Evolutionary conservation across 2,797 vertebrate species (phyloP), one percentile per base, ranked within the genome.

Genomic region (Poeciliopsis paucimaculata): DNA sequence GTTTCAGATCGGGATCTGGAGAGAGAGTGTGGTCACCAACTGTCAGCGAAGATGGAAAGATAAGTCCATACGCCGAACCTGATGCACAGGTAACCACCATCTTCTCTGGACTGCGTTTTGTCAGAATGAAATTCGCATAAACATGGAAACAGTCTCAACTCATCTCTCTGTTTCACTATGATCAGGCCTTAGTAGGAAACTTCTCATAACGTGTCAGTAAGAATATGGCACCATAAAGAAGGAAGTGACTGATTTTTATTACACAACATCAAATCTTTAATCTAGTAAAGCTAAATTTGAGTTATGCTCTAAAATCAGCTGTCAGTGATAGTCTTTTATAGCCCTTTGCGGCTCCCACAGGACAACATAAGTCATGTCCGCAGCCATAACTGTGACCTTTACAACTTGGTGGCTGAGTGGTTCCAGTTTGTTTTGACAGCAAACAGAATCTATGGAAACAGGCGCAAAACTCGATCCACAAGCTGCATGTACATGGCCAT

Each of bases 31-130:
- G 96, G 97, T 96, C 96, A 20, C 90, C 96, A 64, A 92, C 92
- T 76, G 60, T 96, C 60, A 93, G 95, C 74, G 97, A 99, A 73
- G 97, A 98, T 43, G 95, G 96, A 87, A 97, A 97, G 90, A 96
- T 95, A 77, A 98, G 97, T 72, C 96, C 97, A 0, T 97, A 96
- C 91, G 93, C 94, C n/a, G 96, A 98, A 80, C 89, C 95, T 0
- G 97, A 98, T n/a, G 91, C 91, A 9, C 97, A 98, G 98, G 98
- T 99, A 97, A 87, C 73, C 73, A 84, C 34, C 55, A 68, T 83
- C 89, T 90, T 76, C 76, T 77, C 76, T 79, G 80, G 82, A 83
- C 87, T 89, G 26, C 23, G 46, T 76, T 75, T 85, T 36, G 81
- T 41, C 43, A 72, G 28, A 43, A 49, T 55, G 72, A 23, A 43